These are phyloP conservation scores for Scelioninae gen. 1 DNA, from an alignment of 2,888 invertebrate genomes.

Conservation along the genomic window DNA sequence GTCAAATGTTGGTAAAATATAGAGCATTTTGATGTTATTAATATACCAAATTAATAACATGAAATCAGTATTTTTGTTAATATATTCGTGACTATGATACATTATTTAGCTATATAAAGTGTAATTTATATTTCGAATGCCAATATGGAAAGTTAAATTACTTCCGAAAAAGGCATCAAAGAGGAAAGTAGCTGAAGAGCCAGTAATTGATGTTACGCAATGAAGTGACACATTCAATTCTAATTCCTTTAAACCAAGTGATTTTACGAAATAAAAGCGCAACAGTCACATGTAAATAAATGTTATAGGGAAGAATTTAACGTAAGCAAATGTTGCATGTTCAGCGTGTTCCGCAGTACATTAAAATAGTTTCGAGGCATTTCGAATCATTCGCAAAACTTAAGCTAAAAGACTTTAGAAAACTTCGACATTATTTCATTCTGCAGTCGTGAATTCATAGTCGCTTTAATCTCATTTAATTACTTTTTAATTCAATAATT, in stretches of 20 bases:
- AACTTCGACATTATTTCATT: slow-evolving; percentile 55
- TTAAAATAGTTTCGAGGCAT: slow-evolving; percentile 50
- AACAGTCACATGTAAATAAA: slow-evolving; percentile 25
- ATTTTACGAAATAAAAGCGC: slow-evolving; percentile 19
- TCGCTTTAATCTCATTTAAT: slow-evolving; percentile 42
- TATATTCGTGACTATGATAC: slow-evolving; percentile 5
- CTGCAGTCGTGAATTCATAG: slow-evolving; percentile 22
- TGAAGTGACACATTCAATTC: slow-evolving; percentile 30
- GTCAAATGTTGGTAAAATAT: too few relatives aligned
- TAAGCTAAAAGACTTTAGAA: slow-evolving; percentile 31
- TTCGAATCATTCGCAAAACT: slow-evolving; percentile 49
- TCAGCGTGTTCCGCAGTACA: slow-evolving; percentile 24
- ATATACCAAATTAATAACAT: too few relatives aligned
- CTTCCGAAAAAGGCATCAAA: slow-evolving; percentile 44
- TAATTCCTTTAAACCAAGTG: slow-evolving; percentile 37
- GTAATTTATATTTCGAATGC: slow-evolving; percentile 42
- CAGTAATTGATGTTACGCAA: slow-evolving; percentile 38
- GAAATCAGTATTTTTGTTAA: too few relatives aligned
- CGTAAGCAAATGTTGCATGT: slow-evolving; percentile 27
- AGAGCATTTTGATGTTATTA: too few relatives aligned
- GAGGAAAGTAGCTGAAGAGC: slow-evolving; percentile 21
- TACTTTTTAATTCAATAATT: slow-evolving; percentile 57
- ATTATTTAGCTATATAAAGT: slow-evolving; percentile 24
- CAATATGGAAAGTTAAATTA: slow-evolving; percentile 48
- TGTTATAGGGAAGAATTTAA: slow-evolving; percentile 24